Base-by-base conservation (phyloP, 2,797 vertebrate species). In the Eurystomus glaucurus region DNA sequence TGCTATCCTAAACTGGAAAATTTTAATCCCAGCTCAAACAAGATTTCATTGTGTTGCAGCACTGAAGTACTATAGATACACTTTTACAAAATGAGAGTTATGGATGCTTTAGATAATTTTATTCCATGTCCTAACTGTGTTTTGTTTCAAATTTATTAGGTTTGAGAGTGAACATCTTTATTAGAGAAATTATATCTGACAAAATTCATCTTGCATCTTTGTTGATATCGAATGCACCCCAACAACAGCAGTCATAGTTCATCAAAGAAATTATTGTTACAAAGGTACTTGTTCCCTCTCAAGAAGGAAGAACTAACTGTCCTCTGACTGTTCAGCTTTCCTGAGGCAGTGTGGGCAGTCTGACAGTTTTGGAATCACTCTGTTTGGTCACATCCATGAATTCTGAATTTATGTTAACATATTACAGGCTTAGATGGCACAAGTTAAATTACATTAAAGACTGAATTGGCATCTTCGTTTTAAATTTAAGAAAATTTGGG, bases 21-120 rank as follows among this genome's bases (percentile, higher is more conserved):
- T 93, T 93, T 71, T 61, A 88, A 93, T 83, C 48, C 54, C 54
- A 60, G 45, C 86, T 96, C 87, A 91, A 74, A 74, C 12, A 66
- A 69, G 55, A 60, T 55, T 79, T 89, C 11, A 12, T 70, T 83
- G 29, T 1, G 0, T 91, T 68, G 52, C 10, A 61, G 28, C 31
- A 10, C 7, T 55, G 46, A 58, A 74, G 25, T 25, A 52, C 31
- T 76, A 4, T 8, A 39, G 46, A 66, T 70, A 51, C 12, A 25
- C 62, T 82, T 88, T 62, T 89, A 72, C 33, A 50, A 35, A 90
- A 55, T n/a, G n/a, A 37, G 43, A 82, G 29, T 26, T 33, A 33
- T 1, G 3, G 54, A 55, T 77, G 21, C n/a, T 91, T 77, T 82
- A 25, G 25, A 29, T 85, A 66, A 83, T 92, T 87, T 85, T 77